Evolutionary conservation across 2,797 vertebrate species (phyloP), one percentile per base, ranked within the genome.

Genomic region (Bradypodion ventrale): DNA sequence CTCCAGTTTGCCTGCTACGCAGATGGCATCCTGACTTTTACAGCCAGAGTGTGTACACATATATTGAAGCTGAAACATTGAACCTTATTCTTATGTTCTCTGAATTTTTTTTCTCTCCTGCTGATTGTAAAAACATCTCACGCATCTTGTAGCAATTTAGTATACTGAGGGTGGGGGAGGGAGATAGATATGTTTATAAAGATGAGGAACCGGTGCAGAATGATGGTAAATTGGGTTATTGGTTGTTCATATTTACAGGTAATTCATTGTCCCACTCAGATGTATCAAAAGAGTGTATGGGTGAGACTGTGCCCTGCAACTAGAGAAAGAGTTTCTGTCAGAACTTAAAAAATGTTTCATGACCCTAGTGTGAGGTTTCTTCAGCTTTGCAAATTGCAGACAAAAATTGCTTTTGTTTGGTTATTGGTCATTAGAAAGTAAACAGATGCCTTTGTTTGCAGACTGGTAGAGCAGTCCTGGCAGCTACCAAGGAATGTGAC

Each of bases 1-100:
- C 6, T 4, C 35, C 83, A 68, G 72, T 74, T 90, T 81, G 49
- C 23, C 9, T 0, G 0, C 35, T 37, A 37, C 56, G 52, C 79
- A 75, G 59, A 32, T 0, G 1, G 89, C 49, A 88, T 82, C 83
- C 86, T 83, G 88, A 77, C 40, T 68, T 46, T 86, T 87, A 85
- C 80, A 84, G 63, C 37, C 46, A 80, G 52, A 35, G 21, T 59
- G 0, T 15, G 2, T 72, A 46, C 15, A 3, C 65, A 49, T 80
- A 76, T 70, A 85, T 85, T 85, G 87, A 77, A 90, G 68, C 89
- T 75, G 35, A 2, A 40, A 1, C 0, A 0, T 19, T 27, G 82
- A 78, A 85, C 87, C 80, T 62, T 72, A 87, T 70, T 35, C 25
- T 46, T 79, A 59, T 79, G 8, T 68, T 89, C 89, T 85, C 87